Percentiles rank a stretch among this genome's conserved stretches.
These are phyloP conservation scores for Crocodylus rhombifer DNA, from an alignment of 2,797 vertebrate genomes.

Conservation along the genomic window DNA sequence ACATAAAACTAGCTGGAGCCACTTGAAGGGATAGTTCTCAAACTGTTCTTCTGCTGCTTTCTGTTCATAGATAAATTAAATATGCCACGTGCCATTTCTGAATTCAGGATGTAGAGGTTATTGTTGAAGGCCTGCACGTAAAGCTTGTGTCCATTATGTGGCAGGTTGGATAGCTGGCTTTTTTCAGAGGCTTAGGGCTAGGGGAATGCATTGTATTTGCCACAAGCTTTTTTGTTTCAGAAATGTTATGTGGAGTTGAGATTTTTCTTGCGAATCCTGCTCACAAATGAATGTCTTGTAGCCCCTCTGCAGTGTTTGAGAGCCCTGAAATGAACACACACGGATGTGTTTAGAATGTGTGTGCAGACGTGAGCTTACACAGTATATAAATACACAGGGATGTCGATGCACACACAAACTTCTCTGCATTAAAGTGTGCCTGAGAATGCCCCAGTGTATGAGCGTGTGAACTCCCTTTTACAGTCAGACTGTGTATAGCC, in stretches of 20 bases:
- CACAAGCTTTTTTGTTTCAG: neutral
- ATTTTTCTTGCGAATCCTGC: neutral
- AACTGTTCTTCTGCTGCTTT: neutral
- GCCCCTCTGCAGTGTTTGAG: neutral
- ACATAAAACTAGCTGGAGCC: neutral
- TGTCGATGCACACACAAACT: fast-evolving
- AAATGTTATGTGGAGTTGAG: neutral
- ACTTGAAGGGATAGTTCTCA: neutral
- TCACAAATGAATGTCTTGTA: neutral
- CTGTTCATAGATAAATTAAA: neutral
- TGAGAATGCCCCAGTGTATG: neutral
- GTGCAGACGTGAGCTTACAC: fast-evolving
- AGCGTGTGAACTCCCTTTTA: neutral
- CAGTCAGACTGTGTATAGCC: fast-evolving
- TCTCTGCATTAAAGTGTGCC: neutral
- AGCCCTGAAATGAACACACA: neutral
- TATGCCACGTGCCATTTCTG: neutral
- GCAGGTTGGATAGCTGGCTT: neutral
- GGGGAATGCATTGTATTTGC: neutral
- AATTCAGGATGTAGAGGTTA: fast-evolving
- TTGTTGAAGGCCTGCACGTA: neutral
- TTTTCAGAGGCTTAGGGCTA: neutral
- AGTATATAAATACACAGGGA: neutral
- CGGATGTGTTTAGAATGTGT: fast-evolving
- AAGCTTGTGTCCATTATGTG: fast-evolving